Percentiles rank a stretch among this genome's conserved stretches.
These are phyloP conservation scores for Zygaena filipendulae DNA, from an alignment of 2,888 invertebrate species.

Conservation along the genomic window DNA sequence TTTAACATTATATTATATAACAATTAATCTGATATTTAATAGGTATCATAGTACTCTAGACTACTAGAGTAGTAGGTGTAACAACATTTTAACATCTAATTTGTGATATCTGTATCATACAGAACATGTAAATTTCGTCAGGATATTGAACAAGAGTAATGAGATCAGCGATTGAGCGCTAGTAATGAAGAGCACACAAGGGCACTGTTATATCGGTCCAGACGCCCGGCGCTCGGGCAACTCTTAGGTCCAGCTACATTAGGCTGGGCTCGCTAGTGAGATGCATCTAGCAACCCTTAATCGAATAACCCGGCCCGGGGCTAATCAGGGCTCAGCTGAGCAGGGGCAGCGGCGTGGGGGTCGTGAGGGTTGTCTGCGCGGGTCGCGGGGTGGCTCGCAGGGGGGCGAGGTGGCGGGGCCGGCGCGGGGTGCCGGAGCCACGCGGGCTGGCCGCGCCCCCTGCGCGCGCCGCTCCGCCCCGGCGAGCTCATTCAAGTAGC, in stretches of 20 bases:
- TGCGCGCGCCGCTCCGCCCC: constrained; percentile 69
- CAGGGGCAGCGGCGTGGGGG: constrained; percentile 37
- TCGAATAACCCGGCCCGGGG: constrained; percentile 63
- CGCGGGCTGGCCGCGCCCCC: constrained; percentile 72
- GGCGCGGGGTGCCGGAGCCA: constrained; percentile 58
- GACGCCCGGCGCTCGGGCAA: constrained; percentile 26
- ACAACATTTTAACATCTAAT: too few species aligned
- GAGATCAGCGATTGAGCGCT: constrained; percentile 36
- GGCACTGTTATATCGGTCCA: constrained; percentile 26
- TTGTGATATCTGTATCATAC: too few species aligned
- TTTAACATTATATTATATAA: too few species aligned
- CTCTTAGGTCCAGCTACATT: too few species aligned
- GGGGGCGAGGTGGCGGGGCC: constrained; percentile 34
- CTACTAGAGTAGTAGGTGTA: too few species aligned
- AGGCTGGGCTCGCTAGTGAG: constrained; percentile 35
- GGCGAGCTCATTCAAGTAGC: constrained; percentile 65
- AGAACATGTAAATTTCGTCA: background rate
- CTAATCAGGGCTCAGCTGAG: constrained; percentile 67
- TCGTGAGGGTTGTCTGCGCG: constrained; percentile 16
- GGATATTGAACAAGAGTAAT: constrained; percentile 27
- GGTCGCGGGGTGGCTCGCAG: constrained; percentile 26
- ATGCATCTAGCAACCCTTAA: constrained; percentile 62
- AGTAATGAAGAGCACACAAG: constrained; percentile 52
- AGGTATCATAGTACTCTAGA: too few species aligned
- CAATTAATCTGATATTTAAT: too few species aligned